Conservation (phyloP, 1,140 invertebrate genomes). For the Ylistrum balloti region DNA sequence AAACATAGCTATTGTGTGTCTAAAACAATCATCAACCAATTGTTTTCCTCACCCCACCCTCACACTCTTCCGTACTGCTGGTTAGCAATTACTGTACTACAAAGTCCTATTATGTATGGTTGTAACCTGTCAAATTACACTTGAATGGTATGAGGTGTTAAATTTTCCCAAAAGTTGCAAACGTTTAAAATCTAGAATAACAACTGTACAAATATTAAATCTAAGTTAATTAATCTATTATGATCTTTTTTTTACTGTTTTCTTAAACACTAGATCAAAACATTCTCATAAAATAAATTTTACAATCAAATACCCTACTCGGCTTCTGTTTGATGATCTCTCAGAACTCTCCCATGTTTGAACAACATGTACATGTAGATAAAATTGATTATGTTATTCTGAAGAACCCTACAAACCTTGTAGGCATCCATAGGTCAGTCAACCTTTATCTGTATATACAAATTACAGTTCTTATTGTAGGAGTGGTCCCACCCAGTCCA, state of each 20-base stretch:
- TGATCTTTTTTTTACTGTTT: too few species aligned
- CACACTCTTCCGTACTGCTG: not conserved
- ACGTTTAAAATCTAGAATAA: not conserved
- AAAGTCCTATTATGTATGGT: not conserved
- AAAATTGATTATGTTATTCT: not conserved
- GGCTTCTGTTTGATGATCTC: not conserved
- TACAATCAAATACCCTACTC: not conserved
- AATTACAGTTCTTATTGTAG: not conserved
- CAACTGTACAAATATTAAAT: too few species aligned
- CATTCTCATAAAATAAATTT: not conserved
- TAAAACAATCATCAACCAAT: not conserved
- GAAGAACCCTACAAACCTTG: too few species aligned
- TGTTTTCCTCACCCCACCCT: not conserved
- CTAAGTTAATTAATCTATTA: too few species aligned
- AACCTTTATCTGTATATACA: not conserved
- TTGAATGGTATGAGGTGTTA: not conserved
- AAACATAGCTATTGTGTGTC: not conserved
- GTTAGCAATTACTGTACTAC: not conserved
- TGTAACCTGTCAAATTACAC: not conserved
- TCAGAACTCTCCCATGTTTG: not conserved
- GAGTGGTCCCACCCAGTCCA: not conserved
- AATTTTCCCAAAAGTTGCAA: not conserved
- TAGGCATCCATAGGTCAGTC: not conserved
- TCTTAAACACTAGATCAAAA: not conserved
- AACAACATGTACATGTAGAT: not conserved